Evolutionary conservation across 2,888 invertebrate species (phyloP), one percentile per base, ranked within the genome.

Genomic region (Ophion slaviceki): DNA sequence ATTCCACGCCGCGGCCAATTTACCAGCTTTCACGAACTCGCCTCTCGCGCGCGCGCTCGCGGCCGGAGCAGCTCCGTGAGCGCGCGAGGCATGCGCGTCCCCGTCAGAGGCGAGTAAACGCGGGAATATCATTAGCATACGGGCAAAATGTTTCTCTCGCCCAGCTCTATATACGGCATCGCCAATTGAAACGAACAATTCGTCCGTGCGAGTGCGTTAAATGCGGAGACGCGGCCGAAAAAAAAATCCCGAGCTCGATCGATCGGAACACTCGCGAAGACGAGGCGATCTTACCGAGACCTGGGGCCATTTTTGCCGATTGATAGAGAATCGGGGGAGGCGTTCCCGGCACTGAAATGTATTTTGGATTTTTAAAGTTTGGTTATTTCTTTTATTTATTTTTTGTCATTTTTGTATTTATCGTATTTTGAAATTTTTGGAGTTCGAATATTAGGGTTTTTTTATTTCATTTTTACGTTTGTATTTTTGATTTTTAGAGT

Each of bases 11-110:
- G 83, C 76, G 88, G 89, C 89, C 92, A 91, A 92, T 92, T 92
- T 92, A 92, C 89, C 91, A 91, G 92, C 92, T 92, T 92, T 92
- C 92, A 92, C 92, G 89, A 89, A 91, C 89, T 88, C 88, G 81
- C 82, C 84, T 85, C 82, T 87, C 84, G 83, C 82, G 84, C 79
- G 76, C 71, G 36, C 10, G 40, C 62, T 72, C 53, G 40, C 59
- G 53, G 67, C 67, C 67, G 66, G 79, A 80, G 78, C 79, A 80
- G 78, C 79, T 74, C 79, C 24, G 81, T 61, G 66, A n/a, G 53
- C 17, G n/a, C 67, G 53, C 66, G 24, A 28, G 24, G 32, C 53
- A 68, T 36, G 78, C 75, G 66, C 68, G 62, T 74, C 53, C 79
- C 78, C 72, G 74, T 78, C 72, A 70, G 75, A 57, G 78, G 62